Percentiles rank a stretch among this genome's conserved stretches.
phyloP scores from a whole-genome alignment of 2,888 invertebrate species.

The Scaptomyza reducta region DNA sequence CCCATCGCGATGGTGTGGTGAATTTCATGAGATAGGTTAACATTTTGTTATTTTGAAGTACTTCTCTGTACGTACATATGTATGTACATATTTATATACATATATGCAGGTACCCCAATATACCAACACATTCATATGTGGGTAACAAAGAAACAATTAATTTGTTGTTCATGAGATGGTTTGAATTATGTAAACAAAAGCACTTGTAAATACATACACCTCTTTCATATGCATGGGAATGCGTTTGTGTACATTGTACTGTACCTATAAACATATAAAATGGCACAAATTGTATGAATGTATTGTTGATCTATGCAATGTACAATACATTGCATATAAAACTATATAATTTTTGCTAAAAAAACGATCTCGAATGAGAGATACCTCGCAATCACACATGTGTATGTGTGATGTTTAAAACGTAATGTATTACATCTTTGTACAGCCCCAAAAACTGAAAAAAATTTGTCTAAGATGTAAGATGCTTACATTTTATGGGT shows the following conservation, averaged over 20 bases:
- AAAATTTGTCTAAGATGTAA: background rate
- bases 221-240: background rate
- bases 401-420: background rate
- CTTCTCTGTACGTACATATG: background rate
- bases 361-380: no score
- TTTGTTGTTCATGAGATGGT: constrained; percentile 20
- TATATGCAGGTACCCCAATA: background rate
- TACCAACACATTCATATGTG: constrained; percentile 1
- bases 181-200: background rate
- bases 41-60: constrained; percentile 43
- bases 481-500: background rate
- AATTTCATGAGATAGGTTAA: constrained; percentile 59
- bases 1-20: constrained; percentile 50
- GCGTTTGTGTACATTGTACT: background rate
- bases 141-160: constrained; percentile 15
- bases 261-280: background rate
- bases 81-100: background rate
- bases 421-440: background rate
- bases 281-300: background rate
- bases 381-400: background rate
- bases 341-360: no score
- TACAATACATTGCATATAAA: no score
- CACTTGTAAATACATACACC: background rate
- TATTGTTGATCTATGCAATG: background rate
- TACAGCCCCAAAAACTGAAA: background rate